A percentile compares a stretch with the other conserved stretches of the same genome.
Evolutionary conservation across 2,113 vertebrate genomes (phyloP).

Genomic region (Trinectes maculatus): DNA sequence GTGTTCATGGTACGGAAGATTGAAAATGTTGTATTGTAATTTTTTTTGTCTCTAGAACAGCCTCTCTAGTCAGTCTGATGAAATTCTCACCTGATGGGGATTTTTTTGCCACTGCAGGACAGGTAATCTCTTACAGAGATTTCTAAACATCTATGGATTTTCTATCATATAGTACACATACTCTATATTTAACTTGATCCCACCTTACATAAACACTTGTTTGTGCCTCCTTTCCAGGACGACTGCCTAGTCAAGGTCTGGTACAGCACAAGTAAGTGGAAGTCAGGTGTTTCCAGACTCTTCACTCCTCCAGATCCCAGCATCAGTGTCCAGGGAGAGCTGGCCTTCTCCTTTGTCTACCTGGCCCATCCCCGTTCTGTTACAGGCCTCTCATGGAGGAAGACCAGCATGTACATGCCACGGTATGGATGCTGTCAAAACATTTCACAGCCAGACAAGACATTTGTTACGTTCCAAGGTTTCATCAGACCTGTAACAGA

Average conservation of each 20-base stretch:
- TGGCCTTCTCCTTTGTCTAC: slow-evolving; percentile 95
- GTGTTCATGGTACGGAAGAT: not conserved
- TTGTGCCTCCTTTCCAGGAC: slow-evolving; percentile 80
- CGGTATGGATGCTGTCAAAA: slow-evolving; percentile 77
- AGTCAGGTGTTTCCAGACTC: slow-evolving; percentile 82
- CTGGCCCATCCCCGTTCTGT: slow-evolving; percentile 96
- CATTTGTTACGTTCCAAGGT: not conserved
- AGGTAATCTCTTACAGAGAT: slow-evolving; percentile 75
- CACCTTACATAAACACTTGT: not conserved
- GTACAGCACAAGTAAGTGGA: slow-evolving; percentile 94
- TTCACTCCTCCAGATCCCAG: slow-evolving; percentile 82
- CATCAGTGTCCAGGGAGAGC: slow-evolving; percentile 76
- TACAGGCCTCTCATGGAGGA: slow-evolving; percentile 97
- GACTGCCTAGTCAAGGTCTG: slow-evolving; percentile 97
- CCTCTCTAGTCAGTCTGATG: slow-evolving; percentile 91
- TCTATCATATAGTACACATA: not conserved
- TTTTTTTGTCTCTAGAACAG: slow-evolving; percentile 81
- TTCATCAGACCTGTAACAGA: not conserved
- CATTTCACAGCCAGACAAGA: not conserved
- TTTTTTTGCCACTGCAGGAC: slow-evolving; percentile 97
- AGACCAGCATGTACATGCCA: slow-evolving; percentile 96
- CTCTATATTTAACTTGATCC: not conserved
- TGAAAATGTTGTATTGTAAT: not conserved
- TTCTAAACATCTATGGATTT: not conserved
- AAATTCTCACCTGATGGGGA: slow-evolving; percentile 97